These are phyloP conservation scores for Tragopan temminckii DNA, from an alignment of 2,797 vertebrate genomes.

Conservation along the genomic window DNA sequence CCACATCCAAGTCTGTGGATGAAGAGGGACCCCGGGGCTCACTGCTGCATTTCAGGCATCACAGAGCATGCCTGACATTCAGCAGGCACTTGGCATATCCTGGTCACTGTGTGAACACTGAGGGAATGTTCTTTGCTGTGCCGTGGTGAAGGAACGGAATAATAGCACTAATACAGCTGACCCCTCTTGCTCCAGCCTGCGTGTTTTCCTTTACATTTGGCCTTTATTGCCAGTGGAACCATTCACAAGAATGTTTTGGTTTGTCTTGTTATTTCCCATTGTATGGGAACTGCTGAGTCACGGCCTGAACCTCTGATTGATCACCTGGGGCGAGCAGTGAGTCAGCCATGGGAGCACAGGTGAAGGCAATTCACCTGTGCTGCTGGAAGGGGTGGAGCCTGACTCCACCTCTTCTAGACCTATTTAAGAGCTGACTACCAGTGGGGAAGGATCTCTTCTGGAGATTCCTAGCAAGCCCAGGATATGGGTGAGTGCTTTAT, in stretches of 20 bases:
- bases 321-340: too few relatives aligned
- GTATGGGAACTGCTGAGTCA: too few relatives aligned
- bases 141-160: neutral
- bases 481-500: too few relatives aligned
- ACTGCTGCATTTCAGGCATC: accelerated
- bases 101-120: neutral
- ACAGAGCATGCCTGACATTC: neutral
- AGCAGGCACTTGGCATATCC: neutral
- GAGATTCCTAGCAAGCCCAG: too few relatives aligned
- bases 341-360: too few relatives aligned
- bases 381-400: too few relatives aligned
- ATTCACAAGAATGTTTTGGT: neutral
- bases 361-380: too few relatives aligned
- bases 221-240: neutral
- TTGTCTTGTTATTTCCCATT: neutral
- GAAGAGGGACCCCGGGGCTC: neutral
- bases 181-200: neutral
- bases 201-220: neutral
- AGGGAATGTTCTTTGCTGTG: neutral
- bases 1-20: neutral
- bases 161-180: neutral
- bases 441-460: too few relatives aligned
- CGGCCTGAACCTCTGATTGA: too few relatives aligned
- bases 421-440: too few relatives aligned
- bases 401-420: too few relatives aligned